phyloP scores from a whole-genome alignment of 2,888 invertebrate species.

The Hanleya hanleyi region DNA sequence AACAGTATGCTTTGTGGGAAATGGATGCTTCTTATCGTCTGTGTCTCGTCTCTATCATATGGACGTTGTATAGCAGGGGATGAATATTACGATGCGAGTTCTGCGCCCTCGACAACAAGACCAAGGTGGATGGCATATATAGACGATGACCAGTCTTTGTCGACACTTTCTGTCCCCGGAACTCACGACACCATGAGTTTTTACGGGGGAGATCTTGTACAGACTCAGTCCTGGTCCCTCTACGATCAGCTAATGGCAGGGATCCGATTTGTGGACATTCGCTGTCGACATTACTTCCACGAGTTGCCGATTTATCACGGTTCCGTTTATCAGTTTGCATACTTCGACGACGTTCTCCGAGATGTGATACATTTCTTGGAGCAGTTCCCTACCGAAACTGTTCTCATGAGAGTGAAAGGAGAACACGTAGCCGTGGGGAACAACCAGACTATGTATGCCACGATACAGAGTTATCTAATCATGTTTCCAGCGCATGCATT shows the following conservation, averaged over 20 bases:
- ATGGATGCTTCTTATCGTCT: no score
- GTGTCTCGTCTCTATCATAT: no score
- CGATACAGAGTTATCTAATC: background rate
- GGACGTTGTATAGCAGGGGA: no score
- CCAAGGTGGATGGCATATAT: background rate
- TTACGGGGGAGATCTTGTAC: background rate
- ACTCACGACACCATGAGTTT: slow-evolving; percentile 2
- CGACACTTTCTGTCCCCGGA: background rate
- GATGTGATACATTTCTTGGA: background rate
- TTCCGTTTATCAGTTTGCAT: background rate
- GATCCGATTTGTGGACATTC: slow-evolving; percentile 9
- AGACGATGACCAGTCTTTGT: background rate
- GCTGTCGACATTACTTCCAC: slow-evolving; percentile 6
- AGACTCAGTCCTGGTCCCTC: background rate
- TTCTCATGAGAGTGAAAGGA: background rate
- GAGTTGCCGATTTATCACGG: background rate
- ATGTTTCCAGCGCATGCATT: background rate
- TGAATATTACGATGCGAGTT: background rate
- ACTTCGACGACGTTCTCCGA: background rate
- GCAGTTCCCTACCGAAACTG: background rate
- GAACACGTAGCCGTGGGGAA: background rate
- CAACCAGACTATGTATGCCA: background rate
- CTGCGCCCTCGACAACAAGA: background rate
- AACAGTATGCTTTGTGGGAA: no score
- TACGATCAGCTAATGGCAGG: background rate